phyloP scores from a whole-genome alignment of 1,140 invertebrate genomes.

The Ceratosolen solmsi region DNA sequence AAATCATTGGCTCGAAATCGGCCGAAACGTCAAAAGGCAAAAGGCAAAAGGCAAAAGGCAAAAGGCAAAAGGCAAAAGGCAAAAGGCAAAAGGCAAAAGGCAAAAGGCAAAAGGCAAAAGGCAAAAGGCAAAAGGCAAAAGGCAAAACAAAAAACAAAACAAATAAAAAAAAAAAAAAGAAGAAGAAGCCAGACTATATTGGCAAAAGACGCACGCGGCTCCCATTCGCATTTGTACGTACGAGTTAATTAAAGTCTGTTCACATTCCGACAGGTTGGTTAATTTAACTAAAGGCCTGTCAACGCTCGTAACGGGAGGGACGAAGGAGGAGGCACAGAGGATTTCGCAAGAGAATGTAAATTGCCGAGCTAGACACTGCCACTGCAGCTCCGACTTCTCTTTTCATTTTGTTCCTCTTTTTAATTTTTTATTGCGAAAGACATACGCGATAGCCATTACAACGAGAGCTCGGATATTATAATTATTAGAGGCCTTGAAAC shows the following conservation, averaged over 20 bases:
- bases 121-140: too few species aligned
- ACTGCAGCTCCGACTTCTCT: neutral
- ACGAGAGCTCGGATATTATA: neutral
- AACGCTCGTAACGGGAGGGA: neutral
- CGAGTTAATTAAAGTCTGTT: constrained; percentile 45
- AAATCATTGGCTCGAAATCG: neutral
- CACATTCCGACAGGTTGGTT: constrained; percentile 49
- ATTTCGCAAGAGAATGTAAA: constrained; percentile 45
- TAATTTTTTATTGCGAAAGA: neutral
- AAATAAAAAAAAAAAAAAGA: neutral
- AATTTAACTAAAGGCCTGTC: constrained; percentile 44
- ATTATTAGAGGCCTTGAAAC: neutral
- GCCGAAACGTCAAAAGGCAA: neutral
- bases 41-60: too few species aligned
- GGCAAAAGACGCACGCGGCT: neutral
- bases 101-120: too few species aligned
- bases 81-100: too few species aligned
- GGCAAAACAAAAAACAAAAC: too few species aligned
- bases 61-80: too few species aligned
- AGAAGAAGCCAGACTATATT: neutral
- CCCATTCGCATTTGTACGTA: constrained; percentile 2
- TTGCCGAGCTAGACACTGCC: constrained; percentile 7
- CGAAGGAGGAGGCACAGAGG: neutral
- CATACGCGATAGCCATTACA: neutral
- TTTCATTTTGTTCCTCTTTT: neutral